Evolutionary conservation across 2,888 invertebrate genomes (phyloP), one percentile per base, ranked within the genome.

Genomic region (Ennomos fuscantarius): DNA sequence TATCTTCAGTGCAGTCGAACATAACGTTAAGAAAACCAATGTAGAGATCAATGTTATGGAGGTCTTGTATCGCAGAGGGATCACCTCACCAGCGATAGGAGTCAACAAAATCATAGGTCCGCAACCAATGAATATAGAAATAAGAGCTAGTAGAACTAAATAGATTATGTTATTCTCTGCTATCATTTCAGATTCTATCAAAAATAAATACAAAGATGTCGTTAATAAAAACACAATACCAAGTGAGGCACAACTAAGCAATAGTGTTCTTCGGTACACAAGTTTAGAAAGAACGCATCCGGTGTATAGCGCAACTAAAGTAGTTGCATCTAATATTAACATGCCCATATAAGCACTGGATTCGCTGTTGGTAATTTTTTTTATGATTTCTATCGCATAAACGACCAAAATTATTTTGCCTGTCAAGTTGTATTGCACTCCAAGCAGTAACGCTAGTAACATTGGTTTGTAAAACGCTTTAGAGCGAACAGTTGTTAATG

Each of bases 241-340:
- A 10, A 72, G 35, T 8, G 66, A 45, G 0, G 76, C 64, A 0
- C 76, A 48, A 0, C 48, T 41, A 2, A 82, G 46, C 2, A 83
- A 60, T 8, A 79, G 60, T 2, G 69, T 54, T 32, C 80, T 68
- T 43, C 77, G 63, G 55, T 66, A 77, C 0, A 75, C 35, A 12
- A 61, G 42, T 61, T 63, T 79, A 0, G 73, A 62, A 44, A 78
- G 34, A 33, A 43, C 8, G 35, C 72, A 65, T 9, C 78, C 76
- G 0, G 68, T 11, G 43, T 78, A 80, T 75, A 78, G 76, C 42
- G 77, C 72, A 0, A 70, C 10, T 1, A 84, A 72, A 9, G 82
- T 79, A 0, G 82, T 56, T 1, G 78, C 84, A 42, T 84, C 83
- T 43, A 84, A 63, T 39, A 81, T 72, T 13, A 82, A 56, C 78